Conservation (phyloP, 2,797 vertebrate genomes). For the Neopelma chrysocephalum region DNA sequence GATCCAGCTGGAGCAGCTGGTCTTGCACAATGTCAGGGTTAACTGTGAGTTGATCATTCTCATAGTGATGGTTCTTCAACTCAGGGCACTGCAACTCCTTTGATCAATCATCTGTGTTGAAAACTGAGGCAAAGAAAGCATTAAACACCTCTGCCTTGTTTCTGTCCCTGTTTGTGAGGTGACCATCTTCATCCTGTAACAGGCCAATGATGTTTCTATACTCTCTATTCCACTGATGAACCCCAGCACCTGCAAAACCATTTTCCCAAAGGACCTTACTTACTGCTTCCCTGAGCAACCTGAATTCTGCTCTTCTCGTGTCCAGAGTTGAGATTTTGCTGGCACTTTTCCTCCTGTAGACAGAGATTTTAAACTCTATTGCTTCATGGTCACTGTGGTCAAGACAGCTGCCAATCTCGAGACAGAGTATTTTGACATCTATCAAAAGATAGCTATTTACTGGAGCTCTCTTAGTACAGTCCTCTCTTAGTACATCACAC, state of each 20-base stretch:
- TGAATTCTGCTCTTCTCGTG: neutral
- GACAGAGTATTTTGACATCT: neutral
- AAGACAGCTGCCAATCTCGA: neutral
- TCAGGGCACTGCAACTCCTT: neutral
- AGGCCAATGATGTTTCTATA: neutral
- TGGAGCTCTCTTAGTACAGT: neutral
- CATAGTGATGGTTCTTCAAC: neutral
- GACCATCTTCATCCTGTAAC: neutral
- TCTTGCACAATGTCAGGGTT: neutral
- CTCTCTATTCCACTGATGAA: neutral
- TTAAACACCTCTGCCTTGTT: neutral
- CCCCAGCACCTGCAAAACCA: neutral
- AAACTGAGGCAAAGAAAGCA: neutral
- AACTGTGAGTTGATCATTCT: neutral
- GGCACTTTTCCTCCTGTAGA: neutral
- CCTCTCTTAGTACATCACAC: neutral
- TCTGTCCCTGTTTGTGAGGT: neutral
- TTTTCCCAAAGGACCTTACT: neutral
- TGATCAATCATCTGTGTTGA: neutral
- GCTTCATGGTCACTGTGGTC: neutral
- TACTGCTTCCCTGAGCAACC: neutral
- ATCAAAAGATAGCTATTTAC: neutral
- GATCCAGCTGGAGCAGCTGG: neutral
- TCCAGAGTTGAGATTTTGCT: neutral
- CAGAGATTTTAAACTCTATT: neutral